Evolutionary conservation across 2,797 vertebrate genomes (phyloP).

Genomic region (Brachymystax lenok): DNA sequence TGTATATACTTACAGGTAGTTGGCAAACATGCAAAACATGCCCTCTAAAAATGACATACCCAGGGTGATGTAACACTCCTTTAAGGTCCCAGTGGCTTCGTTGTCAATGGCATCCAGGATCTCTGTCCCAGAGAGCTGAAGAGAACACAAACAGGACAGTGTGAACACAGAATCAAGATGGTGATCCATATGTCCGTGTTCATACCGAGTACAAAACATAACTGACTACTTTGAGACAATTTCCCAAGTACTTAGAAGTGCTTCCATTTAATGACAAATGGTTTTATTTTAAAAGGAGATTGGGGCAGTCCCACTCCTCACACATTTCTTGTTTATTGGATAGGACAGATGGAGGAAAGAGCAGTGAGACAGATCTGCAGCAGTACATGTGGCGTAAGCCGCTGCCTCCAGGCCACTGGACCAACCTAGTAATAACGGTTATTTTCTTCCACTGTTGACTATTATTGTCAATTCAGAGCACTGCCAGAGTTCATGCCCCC

Average conservation of each 20-base stretch:
- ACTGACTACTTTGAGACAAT: neutral
- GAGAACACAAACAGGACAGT: neutral
- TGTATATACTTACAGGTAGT: no score
- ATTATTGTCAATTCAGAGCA: neutral
- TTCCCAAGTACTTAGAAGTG: neutral
- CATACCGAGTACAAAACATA: neutral
- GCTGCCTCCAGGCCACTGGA: no score
- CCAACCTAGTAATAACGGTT: no score
- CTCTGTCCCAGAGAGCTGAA: slow-evolving; percentile 77
- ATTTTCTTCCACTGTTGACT: neutral
- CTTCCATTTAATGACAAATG: neutral
- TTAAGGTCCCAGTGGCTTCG: slow-evolving; percentile 78
- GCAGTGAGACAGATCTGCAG: no score
- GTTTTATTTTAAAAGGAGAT: neutral
- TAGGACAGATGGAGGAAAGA: no score
- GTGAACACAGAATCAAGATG: neutral
- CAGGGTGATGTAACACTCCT: slow-evolving; percentile 79
- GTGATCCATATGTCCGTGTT: neutral
- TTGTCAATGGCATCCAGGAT: slow-evolving; percentile 77
- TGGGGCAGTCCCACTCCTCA: no score
- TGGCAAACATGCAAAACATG: neutral
- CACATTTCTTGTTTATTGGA: no score
- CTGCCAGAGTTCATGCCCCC: neutral
- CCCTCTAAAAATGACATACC: slow-evolving; percentile 48
- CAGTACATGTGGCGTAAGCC: no score